A percentile compares a stretch with the other conserved stretches of the same genome.
Evolutionary conservation across 2,888 invertebrate genomes (phyloP).

Genomic region (Lobophora halterata): DNA sequence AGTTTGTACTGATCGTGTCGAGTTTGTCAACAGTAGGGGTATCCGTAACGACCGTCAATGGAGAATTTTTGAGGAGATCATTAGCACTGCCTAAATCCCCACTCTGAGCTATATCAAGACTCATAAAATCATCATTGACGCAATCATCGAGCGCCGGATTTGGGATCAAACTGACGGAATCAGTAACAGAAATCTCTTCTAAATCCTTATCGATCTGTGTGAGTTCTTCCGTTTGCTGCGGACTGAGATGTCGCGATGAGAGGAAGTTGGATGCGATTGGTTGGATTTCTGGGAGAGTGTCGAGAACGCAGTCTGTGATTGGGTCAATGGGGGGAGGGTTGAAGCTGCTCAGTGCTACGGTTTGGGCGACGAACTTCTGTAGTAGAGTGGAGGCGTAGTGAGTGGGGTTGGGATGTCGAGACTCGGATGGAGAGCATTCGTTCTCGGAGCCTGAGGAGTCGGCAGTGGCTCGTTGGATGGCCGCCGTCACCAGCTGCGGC

Average conservation of each 20-base stretch:
- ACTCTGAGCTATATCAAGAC: conserved; percentile 63
- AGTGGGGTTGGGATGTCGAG: conserved; percentile 77
- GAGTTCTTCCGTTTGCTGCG: conserved; percentile 74
- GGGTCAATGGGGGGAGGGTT: conserved; percentile 53
- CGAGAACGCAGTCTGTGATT: conserved; percentile 65
- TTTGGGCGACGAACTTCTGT: conserved; percentile 91
- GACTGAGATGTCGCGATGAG: conserved; percentile 66
- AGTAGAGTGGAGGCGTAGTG: conserved; percentile 87
- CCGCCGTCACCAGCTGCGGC: conserved; percentile 86
- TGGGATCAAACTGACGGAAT: conserved; percentile 63
- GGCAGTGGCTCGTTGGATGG: conserved; percentile 86
- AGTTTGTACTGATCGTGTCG: conserved; percentile 69
- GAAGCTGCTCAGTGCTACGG: conserved; percentile 47
- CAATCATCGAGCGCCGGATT: conserved; percentile 72
- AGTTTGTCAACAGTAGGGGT: conserved; percentile 59
- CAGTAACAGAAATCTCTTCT: conserved; percentile 70
- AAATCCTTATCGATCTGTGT: conserved; percentile 74
- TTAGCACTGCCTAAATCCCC: conserved; percentile 62
- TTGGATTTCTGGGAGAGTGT: conserved; percentile 59
- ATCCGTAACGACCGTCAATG: conserved; percentile 55
- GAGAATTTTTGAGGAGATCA: conserved; percentile 71
- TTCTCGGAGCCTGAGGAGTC: conserved; percentile 87
- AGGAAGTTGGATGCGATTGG: conserved; percentile 64
- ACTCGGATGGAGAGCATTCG: conserved; percentile 79
- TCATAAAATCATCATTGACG: conserved; percentile 74